Evolutionary conservation across 2,888 invertebrate genomes (phyloP).

Genomic region (Orchestes rusci): DNA sequence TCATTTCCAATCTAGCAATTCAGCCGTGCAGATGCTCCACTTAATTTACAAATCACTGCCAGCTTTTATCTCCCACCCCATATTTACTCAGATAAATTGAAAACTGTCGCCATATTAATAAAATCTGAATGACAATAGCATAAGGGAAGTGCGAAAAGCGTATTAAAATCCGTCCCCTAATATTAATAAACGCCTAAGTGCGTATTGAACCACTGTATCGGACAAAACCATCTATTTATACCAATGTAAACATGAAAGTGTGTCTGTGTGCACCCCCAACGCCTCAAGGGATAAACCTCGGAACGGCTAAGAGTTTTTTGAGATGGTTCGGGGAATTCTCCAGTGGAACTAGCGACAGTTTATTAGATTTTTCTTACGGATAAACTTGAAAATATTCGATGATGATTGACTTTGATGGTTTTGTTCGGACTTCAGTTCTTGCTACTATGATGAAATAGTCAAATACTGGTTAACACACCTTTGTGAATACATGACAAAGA

Average conservation of each 20-base stretch:
- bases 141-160: conserved; percentile 23
- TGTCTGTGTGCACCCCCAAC: conserved; percentile 22
- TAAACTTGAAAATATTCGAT: no score
- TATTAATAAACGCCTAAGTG: conserved; percentile 28
- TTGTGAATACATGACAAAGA: no score
- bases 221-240: conserved; percentile 28
- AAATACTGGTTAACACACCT: no score
- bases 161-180: conserved; percentile 23
- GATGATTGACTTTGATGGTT: no score
- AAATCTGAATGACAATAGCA: conserved; percentile 24
- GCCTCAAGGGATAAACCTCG: conserved; percentile 27
- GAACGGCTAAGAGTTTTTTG: no score
- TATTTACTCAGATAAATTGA: conserved; percentile 26
- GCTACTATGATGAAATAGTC: no score
- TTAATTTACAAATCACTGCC: conserved; percentile 23
- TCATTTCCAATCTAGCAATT: no score
- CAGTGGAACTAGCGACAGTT: no score
- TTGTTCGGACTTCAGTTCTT: no score
- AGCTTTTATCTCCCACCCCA: conserved; percentile 19
- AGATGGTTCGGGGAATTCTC: no score
- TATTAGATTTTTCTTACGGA: no score
- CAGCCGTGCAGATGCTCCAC: conserved; percentile 16
- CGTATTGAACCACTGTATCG: conserved; percentile 27
- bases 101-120: conserved; percentile 26
- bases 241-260: conserved; percentile 30